Percentiles rank a stretch among this genome's conserved stretches.
Conservation (phyloP, 2,113 vertebrate species). For the Pterocles orientalis region DNA sequence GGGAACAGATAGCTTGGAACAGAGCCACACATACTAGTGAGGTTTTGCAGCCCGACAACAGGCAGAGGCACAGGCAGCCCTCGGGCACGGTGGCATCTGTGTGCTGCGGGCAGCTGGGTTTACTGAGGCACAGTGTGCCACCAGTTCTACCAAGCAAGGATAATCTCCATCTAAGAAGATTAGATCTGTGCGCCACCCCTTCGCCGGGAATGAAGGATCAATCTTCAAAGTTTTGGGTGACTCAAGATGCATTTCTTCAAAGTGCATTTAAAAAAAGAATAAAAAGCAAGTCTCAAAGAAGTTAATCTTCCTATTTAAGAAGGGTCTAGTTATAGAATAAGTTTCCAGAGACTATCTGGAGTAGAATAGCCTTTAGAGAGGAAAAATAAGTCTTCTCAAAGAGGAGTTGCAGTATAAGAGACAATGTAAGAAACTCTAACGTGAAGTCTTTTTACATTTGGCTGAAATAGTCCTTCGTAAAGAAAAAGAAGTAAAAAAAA, state of each 20-base stretch:
- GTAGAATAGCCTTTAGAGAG: background rate
- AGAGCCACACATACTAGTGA: accelerated
- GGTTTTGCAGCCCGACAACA: background rate
- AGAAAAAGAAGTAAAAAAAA: background rate
- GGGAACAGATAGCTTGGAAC: background rate
- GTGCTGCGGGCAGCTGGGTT: background rate
- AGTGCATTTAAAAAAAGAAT: background rate
- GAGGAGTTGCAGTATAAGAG: background rate
- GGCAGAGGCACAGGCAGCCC: background rate
- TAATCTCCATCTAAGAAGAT: background rate
- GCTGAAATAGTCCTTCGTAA: background rate
- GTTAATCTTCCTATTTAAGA: background rate
- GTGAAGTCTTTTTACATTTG: background rate
- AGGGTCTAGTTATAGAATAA: background rate
- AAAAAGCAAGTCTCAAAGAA: background rate
- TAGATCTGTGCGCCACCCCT: background rate
- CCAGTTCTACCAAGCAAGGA: background rate
- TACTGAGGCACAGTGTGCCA: background rate
- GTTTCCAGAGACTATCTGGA: background rate
- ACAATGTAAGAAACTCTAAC: background rate
- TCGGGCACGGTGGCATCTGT: background rate
- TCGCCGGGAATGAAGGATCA: background rate
- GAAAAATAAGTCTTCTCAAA: background rate
- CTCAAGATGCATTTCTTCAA: background rate
- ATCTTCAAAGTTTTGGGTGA: background rate